These are phyloP conservation scores for Drosophila buzzatii DNA, from an alignment of 2,888 invertebrate genomes.

Conservation along the genomic window DNA sequence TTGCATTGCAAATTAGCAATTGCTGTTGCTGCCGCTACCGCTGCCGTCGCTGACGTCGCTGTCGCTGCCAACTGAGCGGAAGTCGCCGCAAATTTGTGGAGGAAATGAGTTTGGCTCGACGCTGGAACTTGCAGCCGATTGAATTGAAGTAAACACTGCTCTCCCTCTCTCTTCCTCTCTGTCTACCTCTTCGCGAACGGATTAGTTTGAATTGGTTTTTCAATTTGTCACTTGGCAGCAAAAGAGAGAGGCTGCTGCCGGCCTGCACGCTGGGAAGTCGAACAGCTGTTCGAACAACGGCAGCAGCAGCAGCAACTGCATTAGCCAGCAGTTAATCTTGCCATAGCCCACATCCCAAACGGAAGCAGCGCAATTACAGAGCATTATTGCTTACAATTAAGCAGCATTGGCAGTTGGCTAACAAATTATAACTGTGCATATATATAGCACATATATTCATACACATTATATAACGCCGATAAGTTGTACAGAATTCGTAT, in stretches of 20 bases:
- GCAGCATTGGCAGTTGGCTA: neutral
- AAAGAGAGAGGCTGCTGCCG: neutral
- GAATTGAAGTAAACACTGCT: constrained; percentile 11
- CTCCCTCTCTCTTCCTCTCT: neutral
- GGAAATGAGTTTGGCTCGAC: constrained; percentile 66
- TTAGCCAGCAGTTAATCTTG: constrained; percentile 8
- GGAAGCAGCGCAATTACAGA: neutral
- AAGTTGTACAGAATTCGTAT: neutral
- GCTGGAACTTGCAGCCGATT: constrained; percentile 34
- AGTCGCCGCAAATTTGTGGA: constrained; percentile 73
- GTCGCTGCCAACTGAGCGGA: constrained; percentile 59
- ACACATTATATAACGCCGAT: too few species aligned
- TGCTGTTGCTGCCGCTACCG: constrained; percentile 52
- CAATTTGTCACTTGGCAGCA: constrained; percentile 49
- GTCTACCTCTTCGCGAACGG: constrained; percentile 1
- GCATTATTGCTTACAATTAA: neutral
- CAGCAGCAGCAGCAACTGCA: neutral
- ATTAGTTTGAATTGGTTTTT: constrained; percentile 49
- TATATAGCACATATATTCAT: neutral
- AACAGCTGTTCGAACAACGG: constrained; percentile 14
- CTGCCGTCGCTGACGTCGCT: neutral
- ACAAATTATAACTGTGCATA: neutral
- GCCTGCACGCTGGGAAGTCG: constrained; percentile 1
- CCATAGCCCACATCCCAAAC: constrained; percentile 8
- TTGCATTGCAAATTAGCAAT: constrained; percentile 75